phyloP scores from a whole-genome alignment of 2,888 invertebrate genomes.

The Clusia tigrina region DNA sequence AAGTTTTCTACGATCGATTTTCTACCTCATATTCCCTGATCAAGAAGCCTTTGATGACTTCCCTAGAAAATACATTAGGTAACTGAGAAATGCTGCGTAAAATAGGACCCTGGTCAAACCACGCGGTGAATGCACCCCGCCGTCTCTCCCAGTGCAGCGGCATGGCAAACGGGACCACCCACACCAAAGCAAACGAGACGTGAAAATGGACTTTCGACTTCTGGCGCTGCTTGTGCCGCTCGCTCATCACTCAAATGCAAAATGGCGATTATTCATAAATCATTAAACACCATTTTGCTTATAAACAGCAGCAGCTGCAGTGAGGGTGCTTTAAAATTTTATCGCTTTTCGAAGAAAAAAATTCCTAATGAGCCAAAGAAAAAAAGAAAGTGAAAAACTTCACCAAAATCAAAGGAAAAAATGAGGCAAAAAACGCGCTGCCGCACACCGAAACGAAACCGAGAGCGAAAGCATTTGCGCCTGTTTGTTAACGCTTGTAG shows the following conservation, averaged over 20 bases:
- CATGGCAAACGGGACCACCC: neutral
- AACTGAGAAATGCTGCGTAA: no score
- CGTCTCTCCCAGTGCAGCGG: no score
- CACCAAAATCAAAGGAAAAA: conserved; percentile 51
- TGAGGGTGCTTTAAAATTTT: conserved; percentile 45
- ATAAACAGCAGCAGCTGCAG: conserved; percentile 24
- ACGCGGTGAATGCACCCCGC: no score
- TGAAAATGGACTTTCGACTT: conserved; percentile 47
- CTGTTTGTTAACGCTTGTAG: conserved; percentile 48
- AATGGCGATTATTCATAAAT: conserved; percentile 64
- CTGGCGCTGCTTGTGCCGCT: neutral
- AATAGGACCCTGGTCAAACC: no score
- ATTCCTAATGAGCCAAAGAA: conserved; percentile 56
- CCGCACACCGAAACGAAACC: no score
- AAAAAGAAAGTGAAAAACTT: conserved; percentile 53
- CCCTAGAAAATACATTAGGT: no score
- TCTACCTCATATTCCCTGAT: no score
- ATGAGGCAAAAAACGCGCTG: conserved; percentile 16
- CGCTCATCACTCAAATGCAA: conserved; percentile 48
- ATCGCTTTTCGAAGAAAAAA: conserved; percentile 49
- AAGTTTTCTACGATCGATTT: no score
- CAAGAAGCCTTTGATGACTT: no score
- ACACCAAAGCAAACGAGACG: conserved; percentile 37
- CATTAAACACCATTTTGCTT: conserved; percentile 62
- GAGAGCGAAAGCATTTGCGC: conserved; percentile 43